These are phyloP conservation scores for Fregetta grallaria DNA, from an alignment of 2,113 vertebrate species.

Conservation along the genomic window DNA sequence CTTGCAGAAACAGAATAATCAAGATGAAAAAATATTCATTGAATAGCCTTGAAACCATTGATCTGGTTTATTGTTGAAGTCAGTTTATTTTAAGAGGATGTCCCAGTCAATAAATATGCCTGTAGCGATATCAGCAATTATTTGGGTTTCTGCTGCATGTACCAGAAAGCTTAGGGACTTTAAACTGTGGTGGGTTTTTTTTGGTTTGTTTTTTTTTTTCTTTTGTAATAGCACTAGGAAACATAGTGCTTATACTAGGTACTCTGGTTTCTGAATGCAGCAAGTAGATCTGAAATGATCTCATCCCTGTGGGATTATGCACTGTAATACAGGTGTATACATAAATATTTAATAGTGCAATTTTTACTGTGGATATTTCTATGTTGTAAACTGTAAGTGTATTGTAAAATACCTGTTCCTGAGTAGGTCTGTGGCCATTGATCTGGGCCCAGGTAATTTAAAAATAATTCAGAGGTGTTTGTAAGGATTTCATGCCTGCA, in stretches of 20 bases:
- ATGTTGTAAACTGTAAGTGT: not conserved
- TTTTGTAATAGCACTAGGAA: not conserved
- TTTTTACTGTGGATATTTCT: constrained; percentile 5
- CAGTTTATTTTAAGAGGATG: not conserved
- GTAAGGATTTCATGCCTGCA: not conserved
- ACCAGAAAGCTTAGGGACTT: not conserved
- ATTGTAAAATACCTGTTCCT: not conserved
- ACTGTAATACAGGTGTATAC: constrained; percentile 10
- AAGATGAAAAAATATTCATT: not conserved
- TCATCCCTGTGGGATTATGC: constrained; percentile 67
- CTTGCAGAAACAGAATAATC: not conserved
- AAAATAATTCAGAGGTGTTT: not conserved
- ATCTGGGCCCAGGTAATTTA: not conserved
- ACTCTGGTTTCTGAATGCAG: constrained; percentile 13
- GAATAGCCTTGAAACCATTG: not conserved
- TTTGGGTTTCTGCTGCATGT: not conserved
- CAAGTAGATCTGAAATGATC: not conserved
- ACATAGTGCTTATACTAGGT: not conserved
- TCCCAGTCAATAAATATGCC: not conserved
- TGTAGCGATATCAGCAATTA: not conserved
- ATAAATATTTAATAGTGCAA: not conserved
- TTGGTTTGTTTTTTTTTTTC: too few relatives aligned
- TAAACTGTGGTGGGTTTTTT: not conserved
- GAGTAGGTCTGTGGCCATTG: not conserved
- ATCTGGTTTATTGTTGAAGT: not conserved